These are phyloP conservation scores for Mesochorus sp. DNA, from an alignment of 2,888 invertebrate species.

Conservation along the genomic window DNA sequence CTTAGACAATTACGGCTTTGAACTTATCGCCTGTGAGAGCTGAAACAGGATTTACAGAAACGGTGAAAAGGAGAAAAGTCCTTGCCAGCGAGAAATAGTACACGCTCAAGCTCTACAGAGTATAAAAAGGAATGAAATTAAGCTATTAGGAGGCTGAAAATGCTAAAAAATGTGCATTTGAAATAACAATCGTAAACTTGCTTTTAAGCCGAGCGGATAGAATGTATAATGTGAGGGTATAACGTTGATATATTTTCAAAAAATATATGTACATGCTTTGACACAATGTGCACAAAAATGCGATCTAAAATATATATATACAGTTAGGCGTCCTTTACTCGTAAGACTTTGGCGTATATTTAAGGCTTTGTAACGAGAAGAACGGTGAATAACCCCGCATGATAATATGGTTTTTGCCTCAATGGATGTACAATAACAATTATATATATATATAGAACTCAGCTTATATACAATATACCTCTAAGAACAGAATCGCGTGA, in stretches of 20 bases:
- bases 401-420: neutral
- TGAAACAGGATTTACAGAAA: too few relatives aligned
- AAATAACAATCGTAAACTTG: too few relatives aligned
- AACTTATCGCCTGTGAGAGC: too few relatives aligned
- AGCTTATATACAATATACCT: neutral
- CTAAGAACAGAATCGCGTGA: constrained; percentile 44
- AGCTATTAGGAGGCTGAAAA: neutral
- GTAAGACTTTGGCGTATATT: neutral
- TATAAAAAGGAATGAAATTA: neutral
- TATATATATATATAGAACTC: neutral
- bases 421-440: neutral
- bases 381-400: constrained; percentile 32
- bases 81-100: too few relatives aligned
- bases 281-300: neutral
- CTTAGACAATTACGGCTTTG: too few relatives aligned
- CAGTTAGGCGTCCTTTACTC: neutral
- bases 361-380: neutral
- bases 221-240: too few relatives aligned
- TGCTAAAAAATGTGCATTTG: too few relatives aligned
- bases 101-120: neutral
- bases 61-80: too few relatives aligned
- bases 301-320: neutral
- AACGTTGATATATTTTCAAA: neutral
- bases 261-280: neutral
- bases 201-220: too few relatives aligned